These are phyloP conservation scores for Caenorhabditis wallacei DNA, from an alignment of 2,888 invertebrate species.

Conservation along the genomic window DNA sequence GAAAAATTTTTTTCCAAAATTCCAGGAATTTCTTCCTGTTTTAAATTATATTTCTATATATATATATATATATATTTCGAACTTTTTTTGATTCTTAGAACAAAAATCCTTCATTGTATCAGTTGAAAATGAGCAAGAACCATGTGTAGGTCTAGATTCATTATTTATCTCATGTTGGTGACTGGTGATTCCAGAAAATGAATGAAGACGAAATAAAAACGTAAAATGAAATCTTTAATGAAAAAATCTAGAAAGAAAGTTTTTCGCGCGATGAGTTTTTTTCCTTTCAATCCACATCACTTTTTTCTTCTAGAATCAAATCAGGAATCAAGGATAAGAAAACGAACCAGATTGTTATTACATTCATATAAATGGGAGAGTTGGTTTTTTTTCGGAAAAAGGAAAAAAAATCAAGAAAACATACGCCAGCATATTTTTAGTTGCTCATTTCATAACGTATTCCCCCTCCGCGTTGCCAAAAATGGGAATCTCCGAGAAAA, in stretches of 20 bases:
- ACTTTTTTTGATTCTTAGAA: slow-evolving; percentile 7
- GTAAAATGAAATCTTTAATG: slow-evolving; percentile 10
- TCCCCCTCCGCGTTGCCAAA: slow-evolving; percentile 45
- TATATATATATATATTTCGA: not conserved
- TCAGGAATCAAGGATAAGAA: slow-evolving; percentile 1
- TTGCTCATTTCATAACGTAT: slow-evolving; percentile 35
- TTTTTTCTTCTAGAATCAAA: not conserved
- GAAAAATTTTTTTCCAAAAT: no score
- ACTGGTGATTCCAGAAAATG: slow-evolving; percentile 21
- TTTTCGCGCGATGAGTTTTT: not conserved
- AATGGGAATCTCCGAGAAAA: slow-evolving; percentile 29
- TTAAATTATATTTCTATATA: no score
- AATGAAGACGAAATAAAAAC: slow-evolving; percentile 10
- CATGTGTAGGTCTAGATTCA: slow-evolving; percentile 4
- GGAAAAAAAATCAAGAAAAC: slow-evolving; percentile 36
- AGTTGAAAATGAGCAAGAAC: slow-evolving; percentile 6
- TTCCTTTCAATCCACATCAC: not conserved
- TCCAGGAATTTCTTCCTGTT: no score
- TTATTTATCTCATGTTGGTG: slow-evolving; percentile 30
- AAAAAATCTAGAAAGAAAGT: not conserved
- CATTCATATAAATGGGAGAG: not conserved
- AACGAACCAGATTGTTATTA: not conserved
- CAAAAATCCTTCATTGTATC: slow-evolving; percentile 9
- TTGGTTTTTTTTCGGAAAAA: not conserved
- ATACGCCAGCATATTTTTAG: slow-evolving; percentile 44